Conservation (phyloP, 1,140 invertebrate genomes). For the Antheraea pernyi region DNA sequence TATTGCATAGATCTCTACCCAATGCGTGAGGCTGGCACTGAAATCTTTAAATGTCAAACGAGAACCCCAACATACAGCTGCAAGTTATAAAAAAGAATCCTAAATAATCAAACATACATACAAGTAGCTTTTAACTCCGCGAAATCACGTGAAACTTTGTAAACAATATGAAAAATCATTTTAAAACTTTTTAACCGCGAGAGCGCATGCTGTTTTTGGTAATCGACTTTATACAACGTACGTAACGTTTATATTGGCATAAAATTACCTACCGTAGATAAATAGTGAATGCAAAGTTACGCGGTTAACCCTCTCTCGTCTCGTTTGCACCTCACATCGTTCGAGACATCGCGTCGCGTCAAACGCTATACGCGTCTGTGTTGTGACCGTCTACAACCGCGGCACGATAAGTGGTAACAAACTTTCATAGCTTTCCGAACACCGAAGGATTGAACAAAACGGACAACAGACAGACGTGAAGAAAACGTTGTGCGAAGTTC, state of each 20-base stretch:
- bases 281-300: conserved; percentile 57
- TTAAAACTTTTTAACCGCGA: conserved; percentile 51
- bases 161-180: conserved; percentile 29
- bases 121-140: conserved; percentile 8
- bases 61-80: too few relatives aligned
- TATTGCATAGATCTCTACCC: too few relatives aligned
- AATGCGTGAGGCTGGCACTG: too few relatives aligned
- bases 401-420: conserved; percentile 14
- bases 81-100: too few relatives aligned
- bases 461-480: conserved; percentile 49
- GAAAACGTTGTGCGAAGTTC: conserved; percentile 60
- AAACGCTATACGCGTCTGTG: conserved; percentile 17
- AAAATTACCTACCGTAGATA: conserved; percentile 37
- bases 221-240: conserved; percentile 30
- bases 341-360: background rate
- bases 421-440: conserved; percentile 49
- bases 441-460: conserved; percentile 58
- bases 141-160: conserved; percentile 30
- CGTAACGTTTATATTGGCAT: conserved; percentile 39
- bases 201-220: conserved; percentile 9
- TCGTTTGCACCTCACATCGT: conserved; percentile 27
- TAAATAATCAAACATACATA: conserved; percentile 6
- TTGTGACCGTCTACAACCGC: conserved; percentile 30
- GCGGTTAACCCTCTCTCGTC: conserved; percentile 54
- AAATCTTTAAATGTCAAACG: too few relatives aligned